phyloP scores from a whole-genome alignment of 2,888 invertebrate species.

The Agrochola litura region DNA sequence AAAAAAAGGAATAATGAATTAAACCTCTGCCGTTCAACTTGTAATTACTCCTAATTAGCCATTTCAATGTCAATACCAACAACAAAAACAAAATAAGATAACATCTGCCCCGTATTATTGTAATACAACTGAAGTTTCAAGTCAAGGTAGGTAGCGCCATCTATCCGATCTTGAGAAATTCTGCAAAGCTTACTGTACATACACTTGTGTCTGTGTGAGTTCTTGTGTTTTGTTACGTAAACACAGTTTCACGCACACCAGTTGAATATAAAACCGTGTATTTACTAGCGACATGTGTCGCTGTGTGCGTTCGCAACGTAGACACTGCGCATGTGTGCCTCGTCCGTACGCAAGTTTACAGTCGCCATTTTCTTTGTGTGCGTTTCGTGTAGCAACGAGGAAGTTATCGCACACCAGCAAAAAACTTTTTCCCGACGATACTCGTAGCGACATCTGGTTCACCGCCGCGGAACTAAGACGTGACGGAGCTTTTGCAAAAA shows the following conservation, averaged over 20 bases:
- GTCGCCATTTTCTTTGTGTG: conserved; percentile 63
- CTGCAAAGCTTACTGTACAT: conserved; percentile 66
- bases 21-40: conserved; percentile 12
- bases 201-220: conserved; percentile 65
- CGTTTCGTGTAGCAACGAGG: conserved; percentile 67
- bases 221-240: conserved; percentile 64
- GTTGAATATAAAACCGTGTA: conserved; percentile 54
- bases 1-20: background rate
- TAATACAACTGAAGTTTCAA: conserved; percentile 23
- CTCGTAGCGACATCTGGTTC: conserved; percentile 85
- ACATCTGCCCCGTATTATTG: conserved; percentile 41
- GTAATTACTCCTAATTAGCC: conserved; percentile 48
- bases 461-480: conserved; percentile 70
- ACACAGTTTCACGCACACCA: conserved; percentile 69
- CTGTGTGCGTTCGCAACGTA: conserved; percentile 65
- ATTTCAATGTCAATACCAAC: conserved; percentile 57
- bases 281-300: conserved; percentile 55
- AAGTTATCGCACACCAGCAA: conserved; percentile 75
- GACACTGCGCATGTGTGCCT: conserved; percentile 68
- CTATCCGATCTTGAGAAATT: conserved; percentile 71
- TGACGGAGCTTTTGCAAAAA: conserved; percentile 73
- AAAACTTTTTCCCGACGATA: conserved; percentile 76
- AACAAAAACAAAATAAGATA: conserved; percentile 47
- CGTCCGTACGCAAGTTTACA: conserved; percentile 70
- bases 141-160: conserved; percentile 75